A percentile compares a stretch with the other conserved stretches of the same genome.
Conservation (phyloP, 92 coral and sea anemone genomes). For the Epizoanthus fatuus region DNA sequence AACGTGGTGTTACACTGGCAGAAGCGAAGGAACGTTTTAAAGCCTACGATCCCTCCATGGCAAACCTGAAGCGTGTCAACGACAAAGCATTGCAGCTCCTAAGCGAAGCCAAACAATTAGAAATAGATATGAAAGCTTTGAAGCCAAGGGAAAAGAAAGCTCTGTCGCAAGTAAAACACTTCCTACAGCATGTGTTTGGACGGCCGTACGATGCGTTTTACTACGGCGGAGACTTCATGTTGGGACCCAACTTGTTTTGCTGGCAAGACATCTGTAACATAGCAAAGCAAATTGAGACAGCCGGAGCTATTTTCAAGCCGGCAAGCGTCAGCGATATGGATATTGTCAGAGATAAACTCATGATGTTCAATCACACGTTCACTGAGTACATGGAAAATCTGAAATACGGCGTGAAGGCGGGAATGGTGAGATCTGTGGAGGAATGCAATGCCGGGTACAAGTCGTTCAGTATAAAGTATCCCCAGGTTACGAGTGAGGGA, state of each 20-base stretch:
- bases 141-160: conserved; percentile 87
- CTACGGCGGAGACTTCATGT: conserved; percentile 76
- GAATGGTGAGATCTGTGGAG: conserved; percentile 78
- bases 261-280: conserved; percentile 81
- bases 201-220: conserved; percentile 78
- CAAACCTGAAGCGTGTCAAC: conserved; percentile 67
- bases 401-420: conserved; percentile 81
- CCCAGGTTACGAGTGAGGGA: conserved; percentile 57
- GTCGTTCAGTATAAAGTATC: conserved; percentile 60
- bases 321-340: conserved; percentile 47
- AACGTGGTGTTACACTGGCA: conserved; percentile 40
- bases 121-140: conserved; percentile 53
- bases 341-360: conserved; percentile 50
- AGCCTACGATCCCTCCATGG: conserved; percentile 77
- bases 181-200: conserved; percentile 66
- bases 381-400: conserved; percentile 71
- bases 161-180: conserved; percentile 80
- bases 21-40: conserved; percentile 65
- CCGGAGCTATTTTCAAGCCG: conserved; percentile 52
- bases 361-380: conserved; percentile 61
- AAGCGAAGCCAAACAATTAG: conserved; percentile 41
- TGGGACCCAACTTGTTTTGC: conserved; percentile 84
- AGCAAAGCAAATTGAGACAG: conserved; percentile 29
- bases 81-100: conserved; percentile 74
- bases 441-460: conserved; percentile 82